Evolutionary conservation across 2,113 vertebrate genomes (phyloP).

Genomic region (Turdus rufiventris): DNA sequence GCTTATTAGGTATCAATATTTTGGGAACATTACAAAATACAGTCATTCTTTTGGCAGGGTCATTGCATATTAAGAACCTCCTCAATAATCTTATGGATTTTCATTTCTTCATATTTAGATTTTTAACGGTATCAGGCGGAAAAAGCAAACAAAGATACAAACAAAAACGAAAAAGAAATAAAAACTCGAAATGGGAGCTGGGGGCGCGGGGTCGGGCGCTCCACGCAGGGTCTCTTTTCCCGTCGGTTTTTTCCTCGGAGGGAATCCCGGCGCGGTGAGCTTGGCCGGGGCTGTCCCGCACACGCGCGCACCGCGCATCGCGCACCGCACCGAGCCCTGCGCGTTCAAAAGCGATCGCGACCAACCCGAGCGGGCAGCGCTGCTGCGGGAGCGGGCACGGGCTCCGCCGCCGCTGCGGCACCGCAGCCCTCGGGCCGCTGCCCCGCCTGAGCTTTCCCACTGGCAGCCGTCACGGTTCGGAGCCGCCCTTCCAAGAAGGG

Average conservation of each 20-base stretch:
- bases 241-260: neutral
- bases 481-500: neutral
- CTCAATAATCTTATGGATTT: neutral
- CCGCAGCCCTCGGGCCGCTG: neutral
- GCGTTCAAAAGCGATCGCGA: neutral
- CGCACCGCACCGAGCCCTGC: neutral
- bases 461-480: neutral
- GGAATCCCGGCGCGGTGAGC: neutral
- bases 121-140: neutral
- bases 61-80: neutral
- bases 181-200: neutral
- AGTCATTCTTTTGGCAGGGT: neutral
- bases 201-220: neutral
- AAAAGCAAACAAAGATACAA: neutral
- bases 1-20: conserved; percentile 8
- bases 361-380: neutral
- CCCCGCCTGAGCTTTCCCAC: neutral
- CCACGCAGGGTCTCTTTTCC: neutral
- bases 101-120: neutral
- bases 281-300: neutral
- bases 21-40: neutral
- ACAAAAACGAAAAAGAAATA: neutral
- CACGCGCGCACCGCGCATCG: neutral
- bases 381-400: neutral
- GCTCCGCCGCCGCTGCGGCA: neutral